phyloP scores from a whole-genome alignment of 2,888 invertebrate genomes.

The Enoplolaimus lenunculus region DNA sequence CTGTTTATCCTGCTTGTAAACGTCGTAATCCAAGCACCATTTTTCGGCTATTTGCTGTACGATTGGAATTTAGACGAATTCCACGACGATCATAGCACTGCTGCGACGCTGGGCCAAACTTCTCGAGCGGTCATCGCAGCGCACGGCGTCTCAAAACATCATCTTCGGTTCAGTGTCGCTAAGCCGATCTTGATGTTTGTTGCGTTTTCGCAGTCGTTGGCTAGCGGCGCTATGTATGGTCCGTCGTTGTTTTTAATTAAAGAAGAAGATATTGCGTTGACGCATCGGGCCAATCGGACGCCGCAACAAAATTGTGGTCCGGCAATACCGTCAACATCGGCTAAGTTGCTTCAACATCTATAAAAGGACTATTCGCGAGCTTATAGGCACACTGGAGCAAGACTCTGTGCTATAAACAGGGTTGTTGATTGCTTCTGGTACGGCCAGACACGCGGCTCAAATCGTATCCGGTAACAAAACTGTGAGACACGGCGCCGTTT shows the following conservation, averaged over 20 bases:
- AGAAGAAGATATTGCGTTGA: conserved; percentile 39
- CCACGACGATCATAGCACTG: not conserved
- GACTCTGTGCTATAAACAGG: no score
- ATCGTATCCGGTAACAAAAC: no score
- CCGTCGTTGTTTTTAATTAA: conserved; percentile 37
- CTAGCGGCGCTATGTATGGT: conserved; percentile 30
- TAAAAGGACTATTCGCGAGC: no score
- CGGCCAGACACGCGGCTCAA: no score
- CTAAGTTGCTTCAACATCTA: not conserved
- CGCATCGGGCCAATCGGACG: conserved; percentile 13
- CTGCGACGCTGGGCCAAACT: not conserved
- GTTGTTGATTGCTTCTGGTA: no score
- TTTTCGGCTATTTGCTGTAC: not conserved
- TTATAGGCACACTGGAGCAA: no score
- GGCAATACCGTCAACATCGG: not conserved
- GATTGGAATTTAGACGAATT: not conserved
- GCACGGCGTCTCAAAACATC: not conserved
- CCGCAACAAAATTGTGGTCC: not conserved
- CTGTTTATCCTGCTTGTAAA: conserved; percentile 35
- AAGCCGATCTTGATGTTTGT: conserved; percentile 19
- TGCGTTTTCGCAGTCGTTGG: conserved; percentile 10
- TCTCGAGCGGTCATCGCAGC: not conserved
- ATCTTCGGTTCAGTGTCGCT: conserved; percentile 25
- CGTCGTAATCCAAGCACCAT: conserved; percentile 11
- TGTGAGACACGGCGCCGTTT: no score